Conservation (phyloP, 1,140 invertebrate species). For the Orius insidiosus region DNA sequence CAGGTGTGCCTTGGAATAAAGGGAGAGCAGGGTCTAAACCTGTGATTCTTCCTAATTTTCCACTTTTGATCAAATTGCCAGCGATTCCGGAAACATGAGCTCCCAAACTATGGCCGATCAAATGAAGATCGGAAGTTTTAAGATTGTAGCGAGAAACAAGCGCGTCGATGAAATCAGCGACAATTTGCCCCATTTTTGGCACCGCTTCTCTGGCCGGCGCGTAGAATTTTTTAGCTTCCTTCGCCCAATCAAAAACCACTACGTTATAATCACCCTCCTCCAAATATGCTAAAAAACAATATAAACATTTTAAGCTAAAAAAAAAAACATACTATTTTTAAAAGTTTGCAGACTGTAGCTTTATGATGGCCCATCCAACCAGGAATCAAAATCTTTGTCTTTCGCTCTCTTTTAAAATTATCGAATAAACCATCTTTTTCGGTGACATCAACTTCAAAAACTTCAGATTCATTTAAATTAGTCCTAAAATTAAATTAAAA, state of each 20-base stretch:
- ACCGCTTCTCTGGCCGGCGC: conserved; percentile 15
- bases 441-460: too few relatives aligned
- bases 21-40: conserved; percentile 24
- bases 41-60: conserved; percentile 8
- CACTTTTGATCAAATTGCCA: conserved; percentile 26
- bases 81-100: conserved; percentile 66
- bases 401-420: too few relatives aligned
- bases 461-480: too few relatives aligned
- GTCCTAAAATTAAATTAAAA: too few relatives aligned
- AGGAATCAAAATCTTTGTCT: too few relatives aligned
- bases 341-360: too few relatives aligned
- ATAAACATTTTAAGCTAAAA: too few relatives aligned
- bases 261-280: conserved; percentile 36
- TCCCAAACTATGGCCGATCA: conserved; percentile 72
- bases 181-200: conserved; percentile 24
- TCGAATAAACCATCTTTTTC: too few relatives aligned
- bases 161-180: conserved; percentile 14
- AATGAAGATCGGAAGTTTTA: conserved; percentile 37
- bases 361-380: too few relatives aligned
- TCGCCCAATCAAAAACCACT: conserved; percentile 43
- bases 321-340: too few relatives aligned
- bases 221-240: conserved; percentile 26
- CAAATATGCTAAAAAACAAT: conserved; percentile 30
- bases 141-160: conserved; percentile 7
- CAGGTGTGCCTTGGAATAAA: conserved; percentile 27